Evolutionary conservation across 2,888 invertebrate genomes (phyloP), one percentile per base, ranked within the genome.

Genomic region (Parnassius glacialis): DNA sequence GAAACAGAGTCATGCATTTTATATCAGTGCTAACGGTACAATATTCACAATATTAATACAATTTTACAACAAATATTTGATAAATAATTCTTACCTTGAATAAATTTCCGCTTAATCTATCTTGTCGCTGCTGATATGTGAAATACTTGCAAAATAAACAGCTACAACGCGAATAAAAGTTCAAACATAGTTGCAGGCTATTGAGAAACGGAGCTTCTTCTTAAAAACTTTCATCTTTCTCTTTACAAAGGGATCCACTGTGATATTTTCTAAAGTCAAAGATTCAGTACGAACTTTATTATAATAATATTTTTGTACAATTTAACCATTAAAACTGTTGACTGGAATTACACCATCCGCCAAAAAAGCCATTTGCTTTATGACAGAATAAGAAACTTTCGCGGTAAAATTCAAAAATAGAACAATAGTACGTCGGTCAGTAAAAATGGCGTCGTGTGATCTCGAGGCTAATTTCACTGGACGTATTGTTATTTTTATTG

Each of bases 211-310:
- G 11, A 91, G 72, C 68, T 91, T 91, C 74, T 91, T 91, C 76
- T 91, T 91, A 67, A 91, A 91, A 74, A 90, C 75, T 90, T 89
- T 90, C 90, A 91, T 91, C 72, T 90, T 91, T 81, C 84, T 87
- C 68, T 82, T 89, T 74, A 90, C 82, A 74, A 87, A 85, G 48
- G 84, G 84, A 85, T 85, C 86, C 89, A 90, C 90, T 72, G 78
- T 85, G 79, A 63, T 55, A 20, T 10, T 63, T 56, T 45, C 51
- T 52, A 59, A 54, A 59, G 44, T 60, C n/a, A 64, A 12, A 41
- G 41, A 44, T 52, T 48, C 13, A 61, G 34, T 59, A 48, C 44
- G 55, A 66, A 63, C 55, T 61, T 25, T 34, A 62, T 60, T 41
- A 48, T n/a, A 62, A 12, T 45, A 43, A 25, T 43, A 34, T 34